A percentile compares a stretch with the other conserved stretches of the same genome.
Conservation (phyloP, 2,888 invertebrate species). For the Lingula anatina region DNA sequence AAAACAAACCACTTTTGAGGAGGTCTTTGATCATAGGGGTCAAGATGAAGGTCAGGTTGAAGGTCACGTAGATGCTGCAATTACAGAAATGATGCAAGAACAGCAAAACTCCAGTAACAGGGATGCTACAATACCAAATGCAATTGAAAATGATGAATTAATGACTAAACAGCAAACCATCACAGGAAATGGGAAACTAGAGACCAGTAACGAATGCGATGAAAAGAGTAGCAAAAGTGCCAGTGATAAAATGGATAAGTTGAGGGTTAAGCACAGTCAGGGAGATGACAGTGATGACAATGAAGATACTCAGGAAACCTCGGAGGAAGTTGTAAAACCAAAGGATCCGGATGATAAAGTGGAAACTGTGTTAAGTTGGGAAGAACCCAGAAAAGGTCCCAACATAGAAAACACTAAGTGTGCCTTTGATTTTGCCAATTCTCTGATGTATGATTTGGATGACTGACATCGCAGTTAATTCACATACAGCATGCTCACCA, state of each 20-base stretch:
- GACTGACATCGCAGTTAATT: no score
- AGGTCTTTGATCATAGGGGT: no score
- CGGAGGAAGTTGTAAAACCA: background rate
- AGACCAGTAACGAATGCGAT: constrained; percentile 3
- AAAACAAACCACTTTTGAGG: background rate
- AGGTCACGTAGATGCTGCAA: no score
- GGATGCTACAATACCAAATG: no score
- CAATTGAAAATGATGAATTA: no score
- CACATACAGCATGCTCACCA: no score
- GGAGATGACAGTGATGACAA: constrained; percentile 4
- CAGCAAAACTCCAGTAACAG: no score
- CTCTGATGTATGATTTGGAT: constrained; percentile 46
- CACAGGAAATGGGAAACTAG: constrained; percentile 15
- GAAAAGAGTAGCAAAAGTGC: constrained; percentile 8
- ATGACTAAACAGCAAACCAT: no score
- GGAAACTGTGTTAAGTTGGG: constrained; percentile 31
- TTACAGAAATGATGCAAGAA: no score
- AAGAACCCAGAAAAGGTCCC: constrained; percentile 13
- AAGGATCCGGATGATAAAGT: no score
- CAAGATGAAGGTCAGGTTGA: no score
- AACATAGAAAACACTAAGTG: constrained; percentile 38
- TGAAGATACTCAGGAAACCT: constrained; percentile 8
- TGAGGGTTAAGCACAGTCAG: background rate
- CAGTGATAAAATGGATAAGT: background rate
- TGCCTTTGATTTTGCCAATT: constrained; percentile 42